Evolutionary conservation across 2,797 vertebrate genomes (phyloP), one percentile per base, ranked within the genome.

Genomic region (Brachymystax lenok): DNA sequence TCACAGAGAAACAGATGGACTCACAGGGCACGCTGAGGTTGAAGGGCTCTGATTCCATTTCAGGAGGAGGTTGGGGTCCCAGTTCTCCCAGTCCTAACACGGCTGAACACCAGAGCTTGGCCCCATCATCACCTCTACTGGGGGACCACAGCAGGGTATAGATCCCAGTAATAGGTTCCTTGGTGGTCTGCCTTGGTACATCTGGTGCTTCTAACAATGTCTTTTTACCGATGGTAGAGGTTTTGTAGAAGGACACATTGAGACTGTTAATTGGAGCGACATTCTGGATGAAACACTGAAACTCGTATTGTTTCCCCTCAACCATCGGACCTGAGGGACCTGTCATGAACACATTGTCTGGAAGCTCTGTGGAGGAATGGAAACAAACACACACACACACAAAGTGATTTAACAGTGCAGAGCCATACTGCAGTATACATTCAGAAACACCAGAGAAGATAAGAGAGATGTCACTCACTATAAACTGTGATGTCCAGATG

Each of bases 91-190:
- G 87, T 0, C 88, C 74, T 3, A 94, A 82, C 50, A 56, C 66
- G 35, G 90, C 92, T 61, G 90, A 85, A 83, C 93, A 94, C 86
- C 87, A 89, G 85, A 89, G 93, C 72, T 82, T 71, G 6, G 4
- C 79, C 69, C 84, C 85, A 28, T 92, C 40, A 3, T 94, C 91
- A 0, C 77, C 74, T 79, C 79, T 86, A 30, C 24, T 71, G 2
- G 87, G 59, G 1, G 0, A 24, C 24, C 24, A 24, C 24, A 24
- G 24, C 27, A 91, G 30, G n/a, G 50, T 86, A 66, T 84, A 79
- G 0, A 24, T 24, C 24, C 24, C 24, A 24, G 24, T 24, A 24
- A 24, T 24, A 24, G 24, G 24, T 24, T 24, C 24, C 24, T 24
- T 24, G 24, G 24, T 24, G 24, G 24, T 24, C 24, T 24, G 24